Evolutionary conservation across 2,797 vertebrate species (phyloP).

Genomic region (Sardinella longiceps): DNA sequence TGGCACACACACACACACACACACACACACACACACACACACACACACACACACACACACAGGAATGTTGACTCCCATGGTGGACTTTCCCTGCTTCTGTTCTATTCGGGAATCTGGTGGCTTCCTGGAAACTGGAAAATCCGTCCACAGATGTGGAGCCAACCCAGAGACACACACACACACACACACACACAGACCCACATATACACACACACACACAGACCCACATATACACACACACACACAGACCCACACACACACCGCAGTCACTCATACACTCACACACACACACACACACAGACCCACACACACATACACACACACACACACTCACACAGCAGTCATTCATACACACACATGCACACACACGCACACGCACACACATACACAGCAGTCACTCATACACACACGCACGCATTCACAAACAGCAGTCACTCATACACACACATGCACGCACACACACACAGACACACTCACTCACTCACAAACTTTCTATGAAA

Average conservation of each 20-base stretch:
- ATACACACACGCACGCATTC: neutral
- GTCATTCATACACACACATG: no score
- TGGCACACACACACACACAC: neutral
- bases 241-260: no score
- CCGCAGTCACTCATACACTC: no score
- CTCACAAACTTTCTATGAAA: neutral
- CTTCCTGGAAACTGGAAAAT: neutral
- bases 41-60: neutral
- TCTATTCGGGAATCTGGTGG: neutral
- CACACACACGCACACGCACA: neutral
- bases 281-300: no score
- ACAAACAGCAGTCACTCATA: neutral
- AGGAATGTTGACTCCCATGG: neutral
- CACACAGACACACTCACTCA: neutral
- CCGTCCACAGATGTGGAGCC: neutral
- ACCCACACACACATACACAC: no score
- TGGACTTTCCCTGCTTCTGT: neutral
- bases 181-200: neutral
- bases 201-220: neutral
- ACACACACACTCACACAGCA: neutral
- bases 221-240: no score
- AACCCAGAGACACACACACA: neutral
- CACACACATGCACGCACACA: neutral
- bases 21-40: neutral
- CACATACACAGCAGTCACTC: neutral